Conservation (phyloP, 1,140 invertebrate genomes). For the Colletes latitarsis region DNA sequence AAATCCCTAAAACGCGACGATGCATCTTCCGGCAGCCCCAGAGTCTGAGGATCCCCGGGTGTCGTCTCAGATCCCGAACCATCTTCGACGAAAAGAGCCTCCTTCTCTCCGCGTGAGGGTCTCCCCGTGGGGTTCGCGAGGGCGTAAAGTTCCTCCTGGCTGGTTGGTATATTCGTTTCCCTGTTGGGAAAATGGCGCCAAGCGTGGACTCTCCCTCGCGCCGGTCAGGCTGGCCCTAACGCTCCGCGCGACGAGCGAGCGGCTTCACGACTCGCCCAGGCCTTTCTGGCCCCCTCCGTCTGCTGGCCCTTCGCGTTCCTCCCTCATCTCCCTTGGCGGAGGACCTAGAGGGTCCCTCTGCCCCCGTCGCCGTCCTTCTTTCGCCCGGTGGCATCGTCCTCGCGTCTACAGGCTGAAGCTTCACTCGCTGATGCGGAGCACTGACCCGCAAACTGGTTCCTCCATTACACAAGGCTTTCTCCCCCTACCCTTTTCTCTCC, state of each 20-base stretch:
- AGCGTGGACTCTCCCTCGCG: slow-evolving; percentile 16
- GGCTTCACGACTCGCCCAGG: slow-evolving; percentile 35
- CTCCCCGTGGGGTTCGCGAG: not conserved
- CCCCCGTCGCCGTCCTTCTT: slow-evolving; percentile 60
- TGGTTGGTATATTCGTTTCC: not conserved
- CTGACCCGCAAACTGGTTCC: slow-evolving; percentile 72
- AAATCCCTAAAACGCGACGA: no score
- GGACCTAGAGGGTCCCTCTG: slow-evolving; percentile 45
- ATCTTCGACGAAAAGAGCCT: not conserved
- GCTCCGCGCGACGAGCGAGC: slow-evolving; percentile 11
- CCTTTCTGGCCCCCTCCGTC: slow-evolving; percentile 51
- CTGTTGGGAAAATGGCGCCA: slow-evolving; percentile 25
- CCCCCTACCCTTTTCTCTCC: slow-evolving; percentile 52
- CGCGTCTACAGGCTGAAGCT: slow-evolving; percentile 64
- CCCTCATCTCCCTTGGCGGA: slow-evolving; percentile 49
- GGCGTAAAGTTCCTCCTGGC: slow-evolving; percentile 14
- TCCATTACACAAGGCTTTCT: slow-evolving; percentile 70
- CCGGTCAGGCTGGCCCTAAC: slow-evolving; percentile 33
- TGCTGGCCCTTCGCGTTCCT: slow-evolving; percentile 43
- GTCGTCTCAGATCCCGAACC: no score
- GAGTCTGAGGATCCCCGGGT: no score
- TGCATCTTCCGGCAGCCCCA: no score
- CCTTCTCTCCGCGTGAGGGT: not conserved
- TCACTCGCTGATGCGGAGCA: slow-evolving; percentile 67
- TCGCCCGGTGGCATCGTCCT: slow-evolving; percentile 65